Base-by-base conservation (phyloP, 2,888 invertebrate species). In the Chloromyia formosa region DNA sequence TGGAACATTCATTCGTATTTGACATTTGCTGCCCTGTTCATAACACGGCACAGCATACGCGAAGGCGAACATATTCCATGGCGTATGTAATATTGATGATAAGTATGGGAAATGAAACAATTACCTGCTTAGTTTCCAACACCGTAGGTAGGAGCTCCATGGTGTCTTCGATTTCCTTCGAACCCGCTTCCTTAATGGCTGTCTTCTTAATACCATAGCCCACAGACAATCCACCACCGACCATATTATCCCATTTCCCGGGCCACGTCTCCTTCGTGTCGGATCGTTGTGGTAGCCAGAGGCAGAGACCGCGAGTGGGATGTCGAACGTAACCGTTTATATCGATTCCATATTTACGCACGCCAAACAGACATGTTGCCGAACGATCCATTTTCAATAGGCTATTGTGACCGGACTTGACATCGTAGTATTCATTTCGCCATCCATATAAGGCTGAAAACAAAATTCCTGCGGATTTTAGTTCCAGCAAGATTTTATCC, bases 261-360 rank as follows among this genome's bases (percentile, higher is more conserved):
- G 97, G 97, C 94, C 96, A 97, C 54, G 97, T 97, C 85, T 94
- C 94, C 87, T 97, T 97, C 71, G 93, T 95, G 77, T 92, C 89
- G 78, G 96, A 94, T 81, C 97, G 89, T 82, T 94, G 93, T 84
- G 96, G 97, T 80, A 97, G 88, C 97, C 97, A 97, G 81, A 84
- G 84, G 49, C 94, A 95, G 60, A 96, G 86, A 4, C 96, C 94
- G 84, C 92, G 92, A 69, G 91, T 90, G 45, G 94, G 94, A 86
- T 95, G 93, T 82, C 90, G 90, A 71, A 95, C 92, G 85, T 94
- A 98, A 14, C 97, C 97, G 84, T 95, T 97, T 75, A 98, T 94
- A 84, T 96, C 96, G 73, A 96, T 94, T 22, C 97, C 97, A 86
- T 96, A 97, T 85, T 95, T 95, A 79, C 94, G 90, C 80, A 96